phyloP scores from a whole-genome alignment of 2,113 vertebrate species.

The Trichomycterus rosablanca region DNA sequence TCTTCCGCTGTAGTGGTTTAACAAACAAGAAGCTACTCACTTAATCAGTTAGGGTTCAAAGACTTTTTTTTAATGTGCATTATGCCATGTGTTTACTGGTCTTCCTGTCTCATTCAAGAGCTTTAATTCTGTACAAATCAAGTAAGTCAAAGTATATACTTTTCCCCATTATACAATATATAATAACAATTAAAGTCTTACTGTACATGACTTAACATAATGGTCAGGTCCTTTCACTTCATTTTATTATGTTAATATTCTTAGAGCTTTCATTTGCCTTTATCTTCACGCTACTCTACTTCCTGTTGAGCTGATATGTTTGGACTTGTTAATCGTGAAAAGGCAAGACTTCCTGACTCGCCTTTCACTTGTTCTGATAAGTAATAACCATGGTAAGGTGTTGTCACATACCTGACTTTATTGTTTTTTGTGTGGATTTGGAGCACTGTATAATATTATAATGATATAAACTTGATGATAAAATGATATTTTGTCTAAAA shows the following conservation, averaged over 20 bases:
- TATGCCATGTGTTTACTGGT: no score
- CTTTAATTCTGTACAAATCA: no score
- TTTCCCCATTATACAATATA: neutral
- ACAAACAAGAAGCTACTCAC: no score
- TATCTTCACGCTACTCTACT: slow-evolving; percentile 50
- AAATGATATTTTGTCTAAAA: no score
- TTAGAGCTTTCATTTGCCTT: slow-evolving; percentile 29
- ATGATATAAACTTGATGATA: no score
- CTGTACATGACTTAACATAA: neutral
- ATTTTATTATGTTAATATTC: slow-evolving; percentile 10
- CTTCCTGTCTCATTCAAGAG: no score
- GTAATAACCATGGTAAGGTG: neutral
- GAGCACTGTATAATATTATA: no score
- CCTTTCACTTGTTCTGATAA: slow-evolving; percentile 13
- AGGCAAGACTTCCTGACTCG: slow-evolving; percentile 51
- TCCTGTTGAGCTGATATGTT: slow-evolving; percentile 52
- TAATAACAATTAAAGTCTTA: neutral
- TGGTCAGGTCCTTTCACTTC: slow-evolving; percentile 17
- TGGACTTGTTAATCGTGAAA: slow-evolving; percentile 47
- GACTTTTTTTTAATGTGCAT: no score
- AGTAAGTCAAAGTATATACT: neutral
- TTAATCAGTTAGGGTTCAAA: no score
- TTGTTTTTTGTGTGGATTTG: neutral
- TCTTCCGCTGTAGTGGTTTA: no score
- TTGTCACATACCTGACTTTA: neutral